These are phyloP conservation scores for Xestia ashworthii DNA, from an alignment of 2,888 invertebrate species.

Conservation along the genomic window DNA sequence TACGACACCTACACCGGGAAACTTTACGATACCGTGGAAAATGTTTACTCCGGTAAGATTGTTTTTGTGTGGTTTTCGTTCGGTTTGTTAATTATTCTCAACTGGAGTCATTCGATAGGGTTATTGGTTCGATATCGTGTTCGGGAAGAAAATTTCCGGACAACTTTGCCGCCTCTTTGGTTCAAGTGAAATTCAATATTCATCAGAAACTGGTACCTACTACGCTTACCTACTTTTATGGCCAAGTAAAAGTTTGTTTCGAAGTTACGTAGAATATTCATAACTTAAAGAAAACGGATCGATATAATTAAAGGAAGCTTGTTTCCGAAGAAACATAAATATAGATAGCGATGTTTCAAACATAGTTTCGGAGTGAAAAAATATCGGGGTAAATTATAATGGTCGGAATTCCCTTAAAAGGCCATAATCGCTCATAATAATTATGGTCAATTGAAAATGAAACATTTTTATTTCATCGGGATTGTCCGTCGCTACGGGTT, in stretches of 20 bases:
- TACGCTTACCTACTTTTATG: constrained; percentile 14
- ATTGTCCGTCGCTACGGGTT: background rate
- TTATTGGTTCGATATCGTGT: background rate
- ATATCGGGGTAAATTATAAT: constrained; percentile 7
- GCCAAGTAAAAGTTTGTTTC: constrained; percentile 18
- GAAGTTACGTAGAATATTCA: constrained; percentile 25
- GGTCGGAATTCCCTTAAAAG: constrained; percentile 1
- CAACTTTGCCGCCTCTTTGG: background rate
- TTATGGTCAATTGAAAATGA: background rate
- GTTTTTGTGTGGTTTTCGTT: background rate
- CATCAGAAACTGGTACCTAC: background rate
- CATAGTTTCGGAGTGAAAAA: background rate
- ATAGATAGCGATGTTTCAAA: background rate
- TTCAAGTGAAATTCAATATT: constrained; percentile 4
- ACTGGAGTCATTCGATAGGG: background rate
- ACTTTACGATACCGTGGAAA: constrained; percentile 92
- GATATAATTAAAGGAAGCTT: constrained; percentile 20
- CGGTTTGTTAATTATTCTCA: background rate
- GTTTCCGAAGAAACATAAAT: background rate
- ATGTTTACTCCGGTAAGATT: constrained; percentile 91
- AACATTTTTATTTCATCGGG: background rate
- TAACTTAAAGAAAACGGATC: constrained; percentile 29
- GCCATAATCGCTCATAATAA: background rate
- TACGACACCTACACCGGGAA: constrained; percentile 93
- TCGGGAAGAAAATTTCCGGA: background rate